A percentile compares a stretch with the other conserved stretches of the same genome.
These are phyloP conservation scores for Galendromus occidentalis DNA, from an alignment of 1,140 invertebrate species.

Conservation along the genomic window DNA sequence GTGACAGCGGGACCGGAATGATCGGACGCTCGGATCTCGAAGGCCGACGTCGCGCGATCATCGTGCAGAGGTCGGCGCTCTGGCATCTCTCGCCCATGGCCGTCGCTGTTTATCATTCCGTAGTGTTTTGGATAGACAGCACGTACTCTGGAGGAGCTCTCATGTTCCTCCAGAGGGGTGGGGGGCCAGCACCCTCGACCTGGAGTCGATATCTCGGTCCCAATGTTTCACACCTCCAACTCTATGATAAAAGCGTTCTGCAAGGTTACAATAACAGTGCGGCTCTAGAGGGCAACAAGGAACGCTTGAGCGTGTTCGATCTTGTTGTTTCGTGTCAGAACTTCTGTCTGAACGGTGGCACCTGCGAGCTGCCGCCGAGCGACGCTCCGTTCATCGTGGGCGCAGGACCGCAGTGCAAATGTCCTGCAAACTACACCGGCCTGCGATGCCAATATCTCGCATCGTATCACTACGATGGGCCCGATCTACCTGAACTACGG, in stretches of 20 bases:
- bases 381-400: background rate
- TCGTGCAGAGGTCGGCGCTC: slow-evolving; percentile 5
- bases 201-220: slow-evolving; percentile 7
- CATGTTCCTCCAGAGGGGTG: slow-evolving; percentile 4
- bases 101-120: slow-evolving; percentile 9
- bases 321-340: background rate
- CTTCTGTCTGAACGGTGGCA: slow-evolving; percentile 2
- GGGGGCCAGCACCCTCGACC: slow-evolving; percentile 8
- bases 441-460: background rate
- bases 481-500: background rate
- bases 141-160: slow-evolving; percentile 10
- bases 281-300: background rate
- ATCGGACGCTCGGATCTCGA: slow-evolving; percentile 9
- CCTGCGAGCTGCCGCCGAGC: slow-evolving; percentile 3
- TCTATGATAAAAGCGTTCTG: slow-evolving; percentile 3
- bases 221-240: slow-evolving; percentile 1
- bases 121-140: slow-evolving; percentile 11
- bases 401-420: background rate
- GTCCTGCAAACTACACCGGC: background rate
- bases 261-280: slow-evolving; percentile 9
- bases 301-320: background rate
- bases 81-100: slow-evolving; percentile 11
- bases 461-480: slow-evolving; percentile 6
- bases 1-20: slow-evolving; percentile 9
- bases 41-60: background rate